Conservation (phyloP, 2,113 vertebrate genomes). For the Rutilus rutilus region DNA sequence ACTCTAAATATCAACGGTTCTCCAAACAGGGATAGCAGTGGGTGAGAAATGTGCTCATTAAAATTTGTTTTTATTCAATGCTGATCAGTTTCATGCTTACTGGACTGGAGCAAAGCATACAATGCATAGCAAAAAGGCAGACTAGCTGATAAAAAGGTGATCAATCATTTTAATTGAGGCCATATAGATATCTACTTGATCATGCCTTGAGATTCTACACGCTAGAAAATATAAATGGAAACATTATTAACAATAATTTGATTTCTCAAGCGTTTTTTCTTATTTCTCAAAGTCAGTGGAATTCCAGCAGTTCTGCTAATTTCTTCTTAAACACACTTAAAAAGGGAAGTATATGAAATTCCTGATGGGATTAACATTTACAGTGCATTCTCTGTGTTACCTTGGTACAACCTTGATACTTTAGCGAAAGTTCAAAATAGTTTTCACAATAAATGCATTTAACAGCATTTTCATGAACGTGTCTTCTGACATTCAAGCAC, state of each 20-base stretch:
- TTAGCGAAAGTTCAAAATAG: background rate
- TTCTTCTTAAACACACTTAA: background rate
- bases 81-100: background rate
- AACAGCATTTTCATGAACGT: background rate
- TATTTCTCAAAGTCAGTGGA: constrained; percentile 17
- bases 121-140: background rate
- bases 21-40: background rate
- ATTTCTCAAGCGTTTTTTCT: background rate
- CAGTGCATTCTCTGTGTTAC: background rate
- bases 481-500: background rate
- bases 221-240: constrained; percentile 25
- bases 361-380: background rate
- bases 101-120: constrained; percentile 7
- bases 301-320: background rate
- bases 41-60: background rate
- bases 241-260: constrained; percentile 29
- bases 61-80: background rate
- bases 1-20: background rate
- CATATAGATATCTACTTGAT: constrained; percentile 42
- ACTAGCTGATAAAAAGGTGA: constrained; percentile 5
- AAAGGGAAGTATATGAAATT: background rate
- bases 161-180: constrained; percentile 46
- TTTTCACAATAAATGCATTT: background rate
- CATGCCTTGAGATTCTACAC: constrained; percentile 13
- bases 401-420: constrained; percentile 13